A percentile compares a stretch with the other conserved stretches of the same genome.
phyloP scores from a whole-genome alignment of 1,140 invertebrate species.

The Diorhabda carinulata region DNA sequence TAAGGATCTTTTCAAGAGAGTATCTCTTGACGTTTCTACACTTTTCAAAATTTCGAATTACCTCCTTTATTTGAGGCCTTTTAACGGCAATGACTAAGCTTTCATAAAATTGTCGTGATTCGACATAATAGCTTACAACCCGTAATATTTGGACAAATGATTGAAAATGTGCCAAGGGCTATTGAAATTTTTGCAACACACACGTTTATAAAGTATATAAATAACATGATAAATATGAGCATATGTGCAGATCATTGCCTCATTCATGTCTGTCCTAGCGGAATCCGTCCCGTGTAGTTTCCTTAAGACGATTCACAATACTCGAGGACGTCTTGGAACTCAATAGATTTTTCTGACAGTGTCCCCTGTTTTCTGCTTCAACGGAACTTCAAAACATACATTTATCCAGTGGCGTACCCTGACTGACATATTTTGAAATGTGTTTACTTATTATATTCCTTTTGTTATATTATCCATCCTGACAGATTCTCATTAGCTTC shows the following conservation, averaged over 20 bases:
- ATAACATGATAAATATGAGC: constrained; percentile 20
- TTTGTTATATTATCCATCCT: too few relatives aligned
- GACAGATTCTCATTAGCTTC: too few relatives aligned
- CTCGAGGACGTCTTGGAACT: constrained; percentile 12
- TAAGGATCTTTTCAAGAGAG: too few relatives aligned
- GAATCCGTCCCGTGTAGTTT: constrained; percentile 14
- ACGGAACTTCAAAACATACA: constrained; percentile 6
- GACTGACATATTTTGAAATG: too few relatives aligned
- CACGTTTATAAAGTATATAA: constrained; percentile 8
- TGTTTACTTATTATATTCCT: too few relatives aligned
- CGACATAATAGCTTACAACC: constrained; percentile 14
- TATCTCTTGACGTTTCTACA: too few relatives aligned
- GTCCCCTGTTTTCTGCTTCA: constrained; percentile 10
- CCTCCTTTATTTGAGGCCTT: neutral
- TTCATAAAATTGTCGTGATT: neutral
- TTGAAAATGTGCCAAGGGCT: constrained; percentile 13
- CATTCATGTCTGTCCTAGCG: constrained; percentile 12
- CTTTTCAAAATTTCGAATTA: too few relatives aligned
- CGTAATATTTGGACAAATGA: constrained; percentile 18
- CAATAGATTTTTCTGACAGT: constrained; percentile 12
- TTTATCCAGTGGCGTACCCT: constrained; percentile 1
- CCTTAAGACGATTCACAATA: constrained; percentile 14
- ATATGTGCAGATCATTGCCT: constrained; percentile 19
- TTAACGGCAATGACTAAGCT: constrained; percentile 7
- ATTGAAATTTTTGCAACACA: constrained; percentile 17